phyloP scores from a whole-genome alignment of 2,888 invertebrate genomes.

The Operophtera brumata region DNA sequence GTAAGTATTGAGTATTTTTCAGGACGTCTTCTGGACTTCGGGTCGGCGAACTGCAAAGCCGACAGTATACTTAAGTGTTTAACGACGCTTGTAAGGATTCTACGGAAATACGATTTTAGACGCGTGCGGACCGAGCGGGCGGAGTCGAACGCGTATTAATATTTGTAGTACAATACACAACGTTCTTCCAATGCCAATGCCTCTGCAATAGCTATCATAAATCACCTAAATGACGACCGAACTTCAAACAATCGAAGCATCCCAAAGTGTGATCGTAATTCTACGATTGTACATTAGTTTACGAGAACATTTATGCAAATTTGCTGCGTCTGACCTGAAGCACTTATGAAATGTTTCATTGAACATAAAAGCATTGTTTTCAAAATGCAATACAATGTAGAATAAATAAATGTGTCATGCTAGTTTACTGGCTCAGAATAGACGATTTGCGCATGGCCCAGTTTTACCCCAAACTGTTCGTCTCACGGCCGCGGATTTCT shows the following conservation, averaged over 20 bases:
- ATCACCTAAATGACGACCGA: slow-evolving; percentile 39
- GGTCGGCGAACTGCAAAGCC: slow-evolving; percentile 78
- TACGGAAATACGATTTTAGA: slow-evolving; percentile 80
- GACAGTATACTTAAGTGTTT: slow-evolving; percentile 65
- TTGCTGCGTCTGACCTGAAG: slow-evolving; percentile 27
- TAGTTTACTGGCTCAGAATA: slow-evolving; percentile 59
- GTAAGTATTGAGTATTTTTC: slow-evolving; percentile 55
- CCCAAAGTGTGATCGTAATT: slow-evolving; percentile 38
- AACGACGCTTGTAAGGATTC: slow-evolving; percentile 79
- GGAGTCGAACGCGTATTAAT: slow-evolving; percentile 45
- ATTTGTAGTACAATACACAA: slow-evolving; percentile 32
- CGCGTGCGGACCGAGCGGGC: slow-evolving; percentile 56
- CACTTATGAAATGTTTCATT: slow-evolving; percentile 33
- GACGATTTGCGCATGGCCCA: slow-evolving; percentile 52
- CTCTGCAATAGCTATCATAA: slow-evolving; percentile 33
- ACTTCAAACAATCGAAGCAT: slow-evolving; percentile 45
- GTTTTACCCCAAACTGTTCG: slow-evolving; percentile 47
- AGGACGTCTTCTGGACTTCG: slow-evolving; percentile 60
- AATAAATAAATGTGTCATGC: slow-evolving; percentile 59
- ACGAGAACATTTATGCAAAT: slow-evolving; percentile 53
- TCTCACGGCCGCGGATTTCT: slow-evolving; percentile 48
- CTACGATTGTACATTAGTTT: slow-evolving; percentile 40
- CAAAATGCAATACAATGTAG: slow-evolving; percentile 57
- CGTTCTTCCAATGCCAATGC: slow-evolving; percentile 49
- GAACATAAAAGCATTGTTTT: slow-evolving; percentile 42